A percentile compares a stretch with the other conserved stretches of the same genome.
Conservation (phyloP, 2,113 vertebrate genomes). For the Serinus canaria region DNA sequence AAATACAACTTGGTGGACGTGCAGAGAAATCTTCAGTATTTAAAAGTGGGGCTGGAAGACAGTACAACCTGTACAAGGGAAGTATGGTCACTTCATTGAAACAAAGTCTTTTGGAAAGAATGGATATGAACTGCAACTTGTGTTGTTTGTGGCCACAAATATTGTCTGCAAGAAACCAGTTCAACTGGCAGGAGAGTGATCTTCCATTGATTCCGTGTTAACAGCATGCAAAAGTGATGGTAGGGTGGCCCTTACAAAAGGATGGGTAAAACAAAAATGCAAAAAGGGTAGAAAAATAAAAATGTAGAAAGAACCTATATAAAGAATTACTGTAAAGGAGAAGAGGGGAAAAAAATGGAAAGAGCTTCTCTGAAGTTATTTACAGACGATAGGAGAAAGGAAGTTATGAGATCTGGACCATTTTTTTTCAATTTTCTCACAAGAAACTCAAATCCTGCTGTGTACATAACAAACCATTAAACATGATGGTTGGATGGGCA, state of each 20-base stretch:
- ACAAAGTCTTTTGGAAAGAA: not conserved
- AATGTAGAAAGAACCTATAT: not conserved
- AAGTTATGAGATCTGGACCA: not conserved
- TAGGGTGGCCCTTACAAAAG: not conserved
- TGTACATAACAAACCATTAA: not conserved
- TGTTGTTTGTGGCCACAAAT: not conserved
- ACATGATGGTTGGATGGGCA: not conserved
- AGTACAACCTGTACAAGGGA: not conserved
- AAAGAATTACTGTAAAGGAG: not conserved
- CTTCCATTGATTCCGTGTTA: not conserved
- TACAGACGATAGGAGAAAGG: not conserved
- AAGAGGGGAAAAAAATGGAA: not conserved
- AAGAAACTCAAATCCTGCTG: not conserved
- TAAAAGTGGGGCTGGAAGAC: not conserved
- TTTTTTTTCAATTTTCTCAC: conserved; percentile 2
- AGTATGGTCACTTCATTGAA: not conserved
- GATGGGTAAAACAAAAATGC: not conserved
- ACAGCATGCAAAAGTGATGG: not conserved
- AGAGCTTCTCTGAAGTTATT: not conserved
- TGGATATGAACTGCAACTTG: not conserved
- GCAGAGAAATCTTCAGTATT: not conserved
- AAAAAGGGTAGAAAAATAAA: not conserved
- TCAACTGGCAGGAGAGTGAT: not conserved
- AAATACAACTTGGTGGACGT: not conserved
- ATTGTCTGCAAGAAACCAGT: not conserved